These are phyloP conservation scores for Pycnonotus jocosus DNA, from an alignment of 2,113 vertebrate species.

Conservation along the genomic window DNA sequence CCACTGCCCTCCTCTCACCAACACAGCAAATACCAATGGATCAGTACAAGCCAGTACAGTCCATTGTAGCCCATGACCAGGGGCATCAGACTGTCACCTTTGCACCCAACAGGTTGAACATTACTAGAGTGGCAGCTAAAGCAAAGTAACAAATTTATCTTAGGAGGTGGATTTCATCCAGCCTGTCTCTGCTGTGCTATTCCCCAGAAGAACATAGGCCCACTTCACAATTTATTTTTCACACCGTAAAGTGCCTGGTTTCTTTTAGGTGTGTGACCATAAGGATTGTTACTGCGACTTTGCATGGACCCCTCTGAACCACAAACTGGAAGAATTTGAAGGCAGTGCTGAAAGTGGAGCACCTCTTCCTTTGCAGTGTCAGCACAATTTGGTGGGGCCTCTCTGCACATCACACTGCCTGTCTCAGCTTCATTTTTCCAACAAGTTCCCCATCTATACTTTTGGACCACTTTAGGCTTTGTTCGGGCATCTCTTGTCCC, in stretches of 20 bases:
- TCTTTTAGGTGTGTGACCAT: conserved; percentile 20
- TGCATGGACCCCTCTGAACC: conserved; percentile 2
- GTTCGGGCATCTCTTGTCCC: background rate
- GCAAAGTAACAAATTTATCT: background rate
- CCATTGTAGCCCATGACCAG: accelerated
- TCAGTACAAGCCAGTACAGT: background rate
- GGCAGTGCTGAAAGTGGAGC: conserved; percentile 30
- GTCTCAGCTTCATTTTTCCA: background rate
- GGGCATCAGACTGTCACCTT: background rate
- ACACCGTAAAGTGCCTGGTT: accelerated
- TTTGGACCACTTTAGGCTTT: background rate
- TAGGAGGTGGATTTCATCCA: background rate
- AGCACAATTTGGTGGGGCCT: background rate
- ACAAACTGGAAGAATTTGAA: background rate
- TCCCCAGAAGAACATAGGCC: background rate
- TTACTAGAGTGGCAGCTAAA: background rate
- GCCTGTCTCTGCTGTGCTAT: background rate
- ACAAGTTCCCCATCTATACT: background rate
- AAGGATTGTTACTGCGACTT: conserved; percentile 23
- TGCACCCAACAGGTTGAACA: background rate
- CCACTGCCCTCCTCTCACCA: background rate
- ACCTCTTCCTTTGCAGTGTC: background rate
- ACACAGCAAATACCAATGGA: accelerated
- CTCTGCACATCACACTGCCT: background rate
- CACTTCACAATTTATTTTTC: background rate